These are phyloP conservation scores for Epinotia ramella DNA, from an alignment of 2,888 invertebrate genomes.

Conservation along the genomic window DNA sequence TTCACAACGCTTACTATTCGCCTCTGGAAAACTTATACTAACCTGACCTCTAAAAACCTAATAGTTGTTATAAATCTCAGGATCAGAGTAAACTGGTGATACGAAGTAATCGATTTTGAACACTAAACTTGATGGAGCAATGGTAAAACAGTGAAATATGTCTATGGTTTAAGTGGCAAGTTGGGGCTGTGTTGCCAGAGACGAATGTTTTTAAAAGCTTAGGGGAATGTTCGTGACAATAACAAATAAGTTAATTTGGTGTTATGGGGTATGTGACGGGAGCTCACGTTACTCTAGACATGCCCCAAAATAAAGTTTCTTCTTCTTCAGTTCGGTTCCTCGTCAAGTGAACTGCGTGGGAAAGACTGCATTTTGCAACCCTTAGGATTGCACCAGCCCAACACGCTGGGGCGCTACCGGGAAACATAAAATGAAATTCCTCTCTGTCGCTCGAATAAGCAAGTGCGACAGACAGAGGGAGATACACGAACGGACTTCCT, in stretches of 20 bases:
- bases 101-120: background rate
- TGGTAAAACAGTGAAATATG: constrained; percentile 11
- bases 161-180: constrained; percentile 17
- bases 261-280: too few species aligned
- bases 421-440: too few species aligned
- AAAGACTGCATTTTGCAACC: too few species aligned
- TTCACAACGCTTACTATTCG: background rate
- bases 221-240: background rate
- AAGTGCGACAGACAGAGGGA: too few species aligned
- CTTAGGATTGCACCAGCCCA: background rate
- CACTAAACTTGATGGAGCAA: background rate
- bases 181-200: constrained; percentile 1
- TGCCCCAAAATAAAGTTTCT: too few species aligned
- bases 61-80: background rate
- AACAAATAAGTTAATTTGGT: background rate
- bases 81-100: background rate
- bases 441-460: too few species aligned
- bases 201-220: background rate
- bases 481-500: too few species aligned
- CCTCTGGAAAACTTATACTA: background rate
- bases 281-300: too few species aligned
- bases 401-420: too few species aligned
- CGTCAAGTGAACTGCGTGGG: too few species aligned
- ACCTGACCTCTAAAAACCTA: too few species aligned
- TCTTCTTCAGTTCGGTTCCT: too few species aligned